A percentile compares a stretch with the other conserved stretches of the same genome.
These are phyloP conservation scores for Hemibagrus wyckioides DNA, from an alignment of 2,113 vertebrate genomes.

Conservation along the genomic window DNA sequence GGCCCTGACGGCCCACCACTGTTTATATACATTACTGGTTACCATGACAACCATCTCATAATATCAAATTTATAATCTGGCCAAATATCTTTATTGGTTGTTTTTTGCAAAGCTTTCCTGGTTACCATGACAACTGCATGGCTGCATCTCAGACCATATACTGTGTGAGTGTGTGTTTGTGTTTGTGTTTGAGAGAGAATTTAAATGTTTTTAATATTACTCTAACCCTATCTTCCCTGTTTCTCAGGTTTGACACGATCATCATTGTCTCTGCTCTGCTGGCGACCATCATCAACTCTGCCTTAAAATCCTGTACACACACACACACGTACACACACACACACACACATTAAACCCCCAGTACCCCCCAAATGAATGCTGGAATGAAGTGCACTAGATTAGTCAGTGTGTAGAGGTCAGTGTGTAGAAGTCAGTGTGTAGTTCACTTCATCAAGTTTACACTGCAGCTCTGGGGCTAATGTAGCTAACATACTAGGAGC, in stretches of 20 bases:
- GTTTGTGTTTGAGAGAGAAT: background rate
- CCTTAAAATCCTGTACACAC: conserved; percentile 80
- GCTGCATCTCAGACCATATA: background rate
- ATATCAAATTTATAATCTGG: too few species aligned
- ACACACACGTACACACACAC: conserved; percentile 6
- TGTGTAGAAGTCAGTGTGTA: background rate
- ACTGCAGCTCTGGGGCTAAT: background rate
- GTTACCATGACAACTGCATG: background rate
- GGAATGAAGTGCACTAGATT: background rate
- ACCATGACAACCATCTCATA: too few species aligned
- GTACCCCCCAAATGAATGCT: conserved; percentile 57
- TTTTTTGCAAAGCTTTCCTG: background rate
- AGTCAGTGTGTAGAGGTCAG: background rate
- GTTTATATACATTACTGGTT: too few species aligned
- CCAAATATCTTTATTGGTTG: too few species aligned
- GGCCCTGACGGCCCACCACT: too few species aligned
- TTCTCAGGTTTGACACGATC: conserved; percentile 88
- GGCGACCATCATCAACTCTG: conserved; percentile 79
- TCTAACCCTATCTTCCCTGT: background rate
- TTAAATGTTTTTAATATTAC: background rate
- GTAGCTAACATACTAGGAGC: background rate
- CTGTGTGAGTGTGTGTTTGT: background rate
- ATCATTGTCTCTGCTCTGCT: conserved; percentile 86
- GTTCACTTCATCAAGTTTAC: background rate
- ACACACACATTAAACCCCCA: conserved; percentile 29